A percentile compares a stretch with the other conserved stretches of the same genome.
Conservation (phyloP, 1,140 invertebrate species). For the Magallana angulata region DNA sequence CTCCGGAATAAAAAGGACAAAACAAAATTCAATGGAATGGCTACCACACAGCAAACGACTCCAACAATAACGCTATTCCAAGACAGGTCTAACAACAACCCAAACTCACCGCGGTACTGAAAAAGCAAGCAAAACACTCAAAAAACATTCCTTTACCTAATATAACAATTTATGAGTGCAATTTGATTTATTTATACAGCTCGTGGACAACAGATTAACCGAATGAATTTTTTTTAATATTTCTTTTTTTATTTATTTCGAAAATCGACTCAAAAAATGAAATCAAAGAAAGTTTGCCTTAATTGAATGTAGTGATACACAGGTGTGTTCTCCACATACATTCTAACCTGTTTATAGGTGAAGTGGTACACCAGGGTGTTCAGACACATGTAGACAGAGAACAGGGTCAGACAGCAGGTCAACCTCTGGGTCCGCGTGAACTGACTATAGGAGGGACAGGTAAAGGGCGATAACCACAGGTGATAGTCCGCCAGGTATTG, state of each 20-base stretch:
- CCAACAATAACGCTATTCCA: conserved; percentile 74
- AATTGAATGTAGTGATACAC: too few relatives aligned
- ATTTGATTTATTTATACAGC: too few relatives aligned
- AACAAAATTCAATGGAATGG: conserved; percentile 72
- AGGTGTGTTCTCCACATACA: too few relatives aligned
- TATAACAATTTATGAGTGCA: too few relatives aligned
- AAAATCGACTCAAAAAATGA: too few relatives aligned
- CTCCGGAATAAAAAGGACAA: conserved; percentile 75
- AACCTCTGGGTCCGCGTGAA: conserved; percentile 77
- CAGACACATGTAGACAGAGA: conserved; percentile 76
- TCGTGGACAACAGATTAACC: too few relatives aligned
- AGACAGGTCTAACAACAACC: conserved; percentile 73
- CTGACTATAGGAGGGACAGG: conserved; percentile 75
- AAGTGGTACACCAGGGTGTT: conserved; percentile 77
- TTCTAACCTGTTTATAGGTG: conserved; percentile 56
- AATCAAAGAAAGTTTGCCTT: too few relatives aligned
- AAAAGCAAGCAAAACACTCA: conserved; percentile 21
- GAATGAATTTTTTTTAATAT: too few relatives aligned
- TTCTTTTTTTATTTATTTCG: too few relatives aligned
- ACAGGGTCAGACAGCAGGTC: conserved; percentile 73
- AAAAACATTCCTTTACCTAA: too few relatives aligned
- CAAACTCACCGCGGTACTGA: conserved; percentile 78
- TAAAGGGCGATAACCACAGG: conserved; percentile 76
- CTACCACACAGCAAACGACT: conserved; percentile 66
- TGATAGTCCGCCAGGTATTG: conserved; percentile 79